phyloP scores from a whole-genome alignment of 1,140 invertebrate species.

The Lordiphosa collinella region DNA sequence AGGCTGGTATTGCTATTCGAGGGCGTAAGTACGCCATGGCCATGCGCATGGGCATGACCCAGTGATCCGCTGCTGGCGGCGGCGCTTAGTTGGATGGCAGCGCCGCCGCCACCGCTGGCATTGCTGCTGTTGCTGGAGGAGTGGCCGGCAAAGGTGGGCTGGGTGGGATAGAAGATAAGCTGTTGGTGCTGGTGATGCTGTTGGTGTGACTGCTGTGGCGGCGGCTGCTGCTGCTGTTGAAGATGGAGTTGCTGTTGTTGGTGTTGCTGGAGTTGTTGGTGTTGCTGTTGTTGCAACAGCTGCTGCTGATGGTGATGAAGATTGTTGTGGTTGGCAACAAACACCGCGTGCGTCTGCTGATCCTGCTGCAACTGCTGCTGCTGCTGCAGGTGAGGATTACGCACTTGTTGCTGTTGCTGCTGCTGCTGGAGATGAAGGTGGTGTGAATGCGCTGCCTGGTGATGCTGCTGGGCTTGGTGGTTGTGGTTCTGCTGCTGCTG shows the following conservation, averaged over 20 bases:
- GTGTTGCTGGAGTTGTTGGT: slow-evolving; percentile 33
- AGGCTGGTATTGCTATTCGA: slow-evolving; percentile 36
- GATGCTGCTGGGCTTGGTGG: slow-evolving; percentile 58
- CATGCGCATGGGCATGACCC: slow-evolving; percentile 26
- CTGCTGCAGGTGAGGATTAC: slow-evolving; percentile 22
- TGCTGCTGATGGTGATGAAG: slow-evolving; percentile 42
- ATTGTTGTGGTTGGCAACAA: slow-evolving; percentile 35
- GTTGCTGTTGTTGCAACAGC: slow-evolving; percentile 33
- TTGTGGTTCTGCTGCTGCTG: slow-evolving; percentile 64
- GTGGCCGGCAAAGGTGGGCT: slow-evolving; percentile 27
- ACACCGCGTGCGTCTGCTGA: slow-evolving; percentile 39
- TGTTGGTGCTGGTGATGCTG: slow-evolving; percentile 28
- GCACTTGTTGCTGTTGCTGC: slow-evolving; percentile 18
- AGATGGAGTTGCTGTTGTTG: slow-evolving; percentile 42
- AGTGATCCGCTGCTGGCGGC: slow-evolving; percentile 48
- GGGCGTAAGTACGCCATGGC: slow-evolving; percentile 42
- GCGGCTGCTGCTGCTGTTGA: slow-evolving; percentile 44
- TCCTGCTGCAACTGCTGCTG: slow-evolving; percentile 18
- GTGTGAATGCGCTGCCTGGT: slow-evolving; percentile 50
- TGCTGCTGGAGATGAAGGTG: slow-evolving; percentile 50
- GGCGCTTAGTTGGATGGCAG: slow-evolving; percentile 58
- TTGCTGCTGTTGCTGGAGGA: slow-evolving; percentile 34
- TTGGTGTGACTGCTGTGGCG: slow-evolving; percentile 27
- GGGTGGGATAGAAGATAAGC: slow-evolving; percentile 43
- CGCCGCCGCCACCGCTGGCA: slow-evolving; percentile 54